These are phyloP conservation scores for Eupsittula cactorum DNA, from an alignment of 2,113 vertebrate genomes.

Conservation along the genomic window DNA sequence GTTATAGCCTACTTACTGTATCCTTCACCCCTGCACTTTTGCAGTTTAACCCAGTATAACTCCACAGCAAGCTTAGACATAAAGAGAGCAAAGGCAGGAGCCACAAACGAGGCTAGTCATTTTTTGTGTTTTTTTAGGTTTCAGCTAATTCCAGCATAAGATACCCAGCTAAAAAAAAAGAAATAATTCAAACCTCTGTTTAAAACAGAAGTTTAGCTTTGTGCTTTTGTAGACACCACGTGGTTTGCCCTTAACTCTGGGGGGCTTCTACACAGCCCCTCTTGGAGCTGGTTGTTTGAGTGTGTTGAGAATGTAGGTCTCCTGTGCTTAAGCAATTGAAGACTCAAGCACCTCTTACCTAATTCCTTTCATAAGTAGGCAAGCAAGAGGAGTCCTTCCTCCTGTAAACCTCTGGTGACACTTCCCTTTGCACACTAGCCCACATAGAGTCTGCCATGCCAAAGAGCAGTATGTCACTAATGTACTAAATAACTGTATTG, in stretches of 20 bases:
- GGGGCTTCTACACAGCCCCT: background rate
- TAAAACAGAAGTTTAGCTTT: background rate
- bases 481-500: constrained; percentile 11
- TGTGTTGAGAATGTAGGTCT: background rate
- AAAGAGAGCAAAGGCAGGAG: background rate
- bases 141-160: background rate
- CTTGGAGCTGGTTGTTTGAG: background rate
- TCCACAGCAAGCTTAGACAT: background rate
- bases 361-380: background rate
- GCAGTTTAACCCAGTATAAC: background rate
- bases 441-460: background rate
- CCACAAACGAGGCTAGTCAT: background rate
- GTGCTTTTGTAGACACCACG: background rate
- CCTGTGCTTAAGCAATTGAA: background rate
- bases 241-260: accelerated
- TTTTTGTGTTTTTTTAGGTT: background rate
- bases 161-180: background rate
- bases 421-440: background rate
- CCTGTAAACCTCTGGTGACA: background rate
- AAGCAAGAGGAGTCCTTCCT: background rate
- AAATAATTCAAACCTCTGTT: background rate
- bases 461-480: background rate
- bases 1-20: background rate
- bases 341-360: background rate
- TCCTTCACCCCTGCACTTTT: background rate